These are phyloP conservation scores for Lepidothrix coronata DNA, from an alignment of 2,113 vertebrate genomes.

Conservation along the genomic window DNA sequence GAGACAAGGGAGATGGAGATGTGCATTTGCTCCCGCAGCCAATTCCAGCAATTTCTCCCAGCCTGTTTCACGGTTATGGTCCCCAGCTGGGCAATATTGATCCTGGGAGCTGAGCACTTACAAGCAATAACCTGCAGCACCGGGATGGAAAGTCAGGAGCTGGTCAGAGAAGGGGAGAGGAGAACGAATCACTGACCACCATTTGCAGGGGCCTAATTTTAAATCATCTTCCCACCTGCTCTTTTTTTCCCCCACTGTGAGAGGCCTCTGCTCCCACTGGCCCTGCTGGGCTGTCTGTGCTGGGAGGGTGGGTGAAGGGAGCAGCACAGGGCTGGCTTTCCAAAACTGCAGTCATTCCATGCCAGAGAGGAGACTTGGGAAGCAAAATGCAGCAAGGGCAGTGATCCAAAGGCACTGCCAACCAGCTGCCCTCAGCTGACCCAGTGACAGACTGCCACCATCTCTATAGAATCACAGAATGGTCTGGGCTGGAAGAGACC, in stretches of 20 bases:
- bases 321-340: not conserved
- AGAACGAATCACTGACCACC: not conserved
- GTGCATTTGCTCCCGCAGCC: not conserved
- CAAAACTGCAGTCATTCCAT: not conserved
- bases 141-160: not conserved
- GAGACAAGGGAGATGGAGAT: not conserved
- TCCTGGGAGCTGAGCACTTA: not conserved
- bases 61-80: not conserved
- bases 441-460: not conserved
- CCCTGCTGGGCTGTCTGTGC: not conserved
- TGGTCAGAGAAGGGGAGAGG: not conserved
- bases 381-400: not conserved
- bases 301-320: not conserved
- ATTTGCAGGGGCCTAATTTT: not conserved
- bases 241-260: not conserved
- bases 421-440: not conserved
- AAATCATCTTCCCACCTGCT: not conserved
- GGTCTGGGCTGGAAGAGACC: not conserved
- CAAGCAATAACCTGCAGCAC: not conserved
- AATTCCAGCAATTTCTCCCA: not conserved
- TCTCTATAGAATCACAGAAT: rapidly evolving
- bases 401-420: not conserved
- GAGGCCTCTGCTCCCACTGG: not conserved
- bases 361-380: not conserved
- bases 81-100: constrained; percentile 26